Conservation (phyloP, 2,113 vertebrate species). For the Baryphthengus martii region DNA sequence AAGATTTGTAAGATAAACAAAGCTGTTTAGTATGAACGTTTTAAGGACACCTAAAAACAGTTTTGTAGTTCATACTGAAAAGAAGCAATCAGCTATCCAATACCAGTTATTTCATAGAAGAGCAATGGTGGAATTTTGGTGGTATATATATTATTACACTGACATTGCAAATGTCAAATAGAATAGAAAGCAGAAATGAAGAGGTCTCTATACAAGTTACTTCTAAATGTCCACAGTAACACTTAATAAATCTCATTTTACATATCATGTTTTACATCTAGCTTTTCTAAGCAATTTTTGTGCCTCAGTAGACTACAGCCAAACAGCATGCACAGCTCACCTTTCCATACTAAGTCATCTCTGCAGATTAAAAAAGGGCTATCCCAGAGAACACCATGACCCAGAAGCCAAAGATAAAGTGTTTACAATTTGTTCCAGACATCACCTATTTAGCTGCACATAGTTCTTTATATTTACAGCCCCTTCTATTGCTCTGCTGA, state of each 20-base stretch:
- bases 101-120: not conserved
- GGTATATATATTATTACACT: not conserved
- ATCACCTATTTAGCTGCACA: not conserved
- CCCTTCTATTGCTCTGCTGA: not conserved
- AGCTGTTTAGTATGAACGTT: not conserved
- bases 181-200: not conserved
- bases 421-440: constrained; percentile 1
- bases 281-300: not conserved
- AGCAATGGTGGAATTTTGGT: not conserved
- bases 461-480: not conserved
- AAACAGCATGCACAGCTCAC: not conserved
- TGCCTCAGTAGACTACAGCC: not conserved
- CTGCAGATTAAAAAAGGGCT: not conserved
- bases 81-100: not conserved
- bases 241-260: not conserved
- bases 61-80: not conserved
- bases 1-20: not conserved
- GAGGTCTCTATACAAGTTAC: not conserved
- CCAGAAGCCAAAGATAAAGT: constrained; percentile 8
- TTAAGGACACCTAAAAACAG: not conserved
- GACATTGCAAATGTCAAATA: not conserved
- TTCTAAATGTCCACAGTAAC: not conserved
- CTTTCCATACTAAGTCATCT: not conserved
- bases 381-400: not conserved
- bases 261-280: not conserved